These are phyloP conservation scores for Endotricha flammealis DNA, from an alignment of 2,888 invertebrate genomes.

Conservation along the genomic window DNA sequence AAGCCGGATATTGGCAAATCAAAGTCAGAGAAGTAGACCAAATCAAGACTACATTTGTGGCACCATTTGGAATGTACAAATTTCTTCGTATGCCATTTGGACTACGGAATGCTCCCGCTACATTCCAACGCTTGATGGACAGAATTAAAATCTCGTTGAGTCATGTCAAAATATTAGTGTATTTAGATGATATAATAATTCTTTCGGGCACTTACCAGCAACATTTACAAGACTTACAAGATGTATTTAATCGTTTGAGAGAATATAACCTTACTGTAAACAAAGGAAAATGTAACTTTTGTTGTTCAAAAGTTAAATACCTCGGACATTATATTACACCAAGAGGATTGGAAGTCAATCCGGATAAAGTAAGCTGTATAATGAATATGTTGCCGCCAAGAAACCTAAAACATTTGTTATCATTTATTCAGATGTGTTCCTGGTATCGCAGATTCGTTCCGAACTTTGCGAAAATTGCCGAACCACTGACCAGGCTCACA, in stretches of 20 bases:
- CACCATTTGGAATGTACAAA: constrained; percentile 26
- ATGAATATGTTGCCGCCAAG: constrained; percentile 19
- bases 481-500: constrained; percentile 20
- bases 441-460: constrained; percentile 31
- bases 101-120: constrained; percentile 30
- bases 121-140: constrained; percentile 25
- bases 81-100: constrained; percentile 37
- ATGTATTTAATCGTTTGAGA: constrained; percentile 19
- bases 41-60: constrained; percentile 34
- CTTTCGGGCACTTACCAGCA: constrained; percentile 23
- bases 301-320: constrained; percentile 19
- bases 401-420: constrained; percentile 25
- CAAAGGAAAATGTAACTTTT: constrained; percentile 22
- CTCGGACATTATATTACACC: constrained; percentile 22
- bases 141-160: constrained; percentile 7
- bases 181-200: constrained; percentile 32
- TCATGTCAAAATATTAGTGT: constrained; percentile 13
- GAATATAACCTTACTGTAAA: constrained; percentile 24
- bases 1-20: constrained; percentile 28
- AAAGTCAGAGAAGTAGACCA: constrained; percentile 26
- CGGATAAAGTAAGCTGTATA: constrained; percentile 25
- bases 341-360: constrained; percentile 19
- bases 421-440: constrained; percentile 30
- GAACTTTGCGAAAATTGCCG: constrained; percentile 21
- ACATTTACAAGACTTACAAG: constrained; percentile 25